Base-by-base conservation (phyloP, 2,113 vertebrate species). In the Ancistrus triradiatus region DNA sequence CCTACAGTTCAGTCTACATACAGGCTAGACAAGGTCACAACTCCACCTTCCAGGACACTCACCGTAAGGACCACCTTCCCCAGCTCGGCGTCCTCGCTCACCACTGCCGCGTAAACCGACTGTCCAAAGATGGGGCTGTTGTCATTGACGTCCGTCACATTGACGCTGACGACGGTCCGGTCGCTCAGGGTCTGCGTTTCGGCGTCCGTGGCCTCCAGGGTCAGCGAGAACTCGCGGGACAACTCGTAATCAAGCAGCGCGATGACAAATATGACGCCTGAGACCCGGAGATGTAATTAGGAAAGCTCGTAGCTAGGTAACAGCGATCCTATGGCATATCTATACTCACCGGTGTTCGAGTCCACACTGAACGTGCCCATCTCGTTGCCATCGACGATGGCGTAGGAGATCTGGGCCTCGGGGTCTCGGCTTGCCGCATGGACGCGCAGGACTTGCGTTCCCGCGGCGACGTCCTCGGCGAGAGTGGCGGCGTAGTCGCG, bases 81-180 rank as follows among this genome's bases (percentile, higher is more conserved):
- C 2, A 91, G 90, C 21, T 90, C 69, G 0, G 90, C 82, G 22
- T 98, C 95, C 78, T 99, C 96, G 28, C 91, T 87, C 83, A 99
- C 77, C 9, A 99, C 95, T 0, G 95, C 87, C 0, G 90, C 86
- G 75, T 98, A 98, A 14, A 90, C 81, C 24, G 84, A 84, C 47
- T 97, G 96, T 83, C 92, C 95, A 75, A 99, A 99, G 49, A 85
- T 62, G 0, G 96, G 96, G 7, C 72, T 80, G 75, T 99, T 95
- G 78, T 99, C 96, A 1, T 99, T 99, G 71, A 97, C 84, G 49
- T 99, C 96, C 0, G 95, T 97, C 57, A 99, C 81, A 7, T 98
- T 99, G 70, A 99, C 86, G 82, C 86, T 97, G 73, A 98, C 92
- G 0, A 94, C 92, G 2, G 93, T 92, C 62, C 97, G 88, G 63